Evolutionary conservation across 1,140 invertebrate species (phyloP), one percentile per base, ranked within the genome.

Genomic region (Drosophila setifemur): DNA sequence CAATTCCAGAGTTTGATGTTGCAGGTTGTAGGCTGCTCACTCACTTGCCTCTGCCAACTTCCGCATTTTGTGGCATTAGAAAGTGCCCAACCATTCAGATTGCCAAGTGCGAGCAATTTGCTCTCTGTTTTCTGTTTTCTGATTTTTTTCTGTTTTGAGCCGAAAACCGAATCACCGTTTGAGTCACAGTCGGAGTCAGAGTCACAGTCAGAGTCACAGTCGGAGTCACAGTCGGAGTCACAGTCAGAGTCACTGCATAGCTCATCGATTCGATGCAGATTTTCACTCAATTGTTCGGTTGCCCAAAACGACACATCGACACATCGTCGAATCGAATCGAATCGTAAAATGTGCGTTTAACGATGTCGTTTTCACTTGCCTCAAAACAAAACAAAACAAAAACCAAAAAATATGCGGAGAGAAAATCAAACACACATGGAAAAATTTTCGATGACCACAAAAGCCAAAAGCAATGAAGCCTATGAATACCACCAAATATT

Each of bases 261-360:
- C 40, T 21, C 58, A 66, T 64, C 73, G 68, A 74, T 85, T 79
- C 58, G 66, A 63, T 74, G 79, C 79, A 79, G 75, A 86, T 85
- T 85, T 85, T 85, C 81, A 79, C 79, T 86, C 60, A 86, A 79
- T 75, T 72, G 81, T 85, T 44, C 42, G 31, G 37, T 39, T n/a
- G 43, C 44, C 37, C 31, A 47, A 49, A 49, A 60, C 53, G 28
- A 25, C 53, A 31, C 50, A 64, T 40, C 37, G 58, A 54, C 44
- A 39, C n/a, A n/a, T n/a, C n/a, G n/a, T 33, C 43, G 43, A 66
- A 53, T 55, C 63, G 67, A 50, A 67, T 52, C 54, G 35, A 11
- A 35, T n/a, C n/a, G n/a, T n/a, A 14, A 44, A 79, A 79, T 75
- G 73, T 50, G 53, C 64, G 54, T 73, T 45, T 82, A 76, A 76